Conservation (phyloP, 2,113 vertebrate species). For the Pteruthius melanotis region DNA sequence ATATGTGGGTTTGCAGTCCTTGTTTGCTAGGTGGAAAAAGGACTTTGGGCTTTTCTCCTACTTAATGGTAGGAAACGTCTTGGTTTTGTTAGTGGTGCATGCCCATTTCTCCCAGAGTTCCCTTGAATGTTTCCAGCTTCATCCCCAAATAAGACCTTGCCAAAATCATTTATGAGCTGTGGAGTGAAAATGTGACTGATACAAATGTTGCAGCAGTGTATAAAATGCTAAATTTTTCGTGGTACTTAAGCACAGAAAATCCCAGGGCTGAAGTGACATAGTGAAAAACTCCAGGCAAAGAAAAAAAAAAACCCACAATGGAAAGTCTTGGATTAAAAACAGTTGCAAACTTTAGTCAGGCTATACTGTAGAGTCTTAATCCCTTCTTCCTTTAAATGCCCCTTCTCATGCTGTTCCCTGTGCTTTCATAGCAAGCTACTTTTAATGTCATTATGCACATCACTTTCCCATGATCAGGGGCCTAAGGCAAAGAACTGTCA, state of each 20-base stretch:
- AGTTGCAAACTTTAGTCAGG: neutral
- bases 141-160: neutral
- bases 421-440: neutral
- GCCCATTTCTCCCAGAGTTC: neutral
- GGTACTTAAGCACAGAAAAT: constrained; percentile 15
- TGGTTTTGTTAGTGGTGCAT: neutral
- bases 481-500: neutral
- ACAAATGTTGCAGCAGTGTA: constrained; percentile 8
- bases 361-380: neutral
- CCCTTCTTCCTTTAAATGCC: neutral
- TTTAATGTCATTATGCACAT: neutral
- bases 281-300: neutral
- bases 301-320: neutral
- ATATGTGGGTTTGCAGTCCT: neutral
- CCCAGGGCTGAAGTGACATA: neutral
- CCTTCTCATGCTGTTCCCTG: neutral
- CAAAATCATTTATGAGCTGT: neutral
- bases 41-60: neutral
- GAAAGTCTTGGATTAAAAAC: neutral
- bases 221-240: constrained; percentile 43
- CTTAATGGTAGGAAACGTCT: neutral
- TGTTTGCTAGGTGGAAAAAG: neutral
- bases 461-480: neutral
- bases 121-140: neutral
- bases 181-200: neutral